Percentiles rank a stretch among this genome's conserved stretches.
phyloP scores from a whole-genome alignment of 64 coral and sea anemone genomes.

The Trachythela sp. region DNA sequence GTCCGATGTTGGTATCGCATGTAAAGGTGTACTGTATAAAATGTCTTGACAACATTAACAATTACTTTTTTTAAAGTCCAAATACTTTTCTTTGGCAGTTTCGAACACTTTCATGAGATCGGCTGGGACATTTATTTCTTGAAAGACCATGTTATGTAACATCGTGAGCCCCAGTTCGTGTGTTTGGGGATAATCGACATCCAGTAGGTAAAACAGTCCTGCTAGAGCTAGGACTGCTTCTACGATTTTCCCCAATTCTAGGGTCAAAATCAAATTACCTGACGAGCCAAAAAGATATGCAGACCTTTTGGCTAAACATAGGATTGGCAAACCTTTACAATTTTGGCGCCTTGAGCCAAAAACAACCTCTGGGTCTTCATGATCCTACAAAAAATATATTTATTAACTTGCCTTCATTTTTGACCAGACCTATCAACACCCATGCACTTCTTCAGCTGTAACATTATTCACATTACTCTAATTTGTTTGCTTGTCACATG shows the following conservation, averaged over 20 bases:
- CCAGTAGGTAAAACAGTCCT: background rate
- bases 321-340: background rate
- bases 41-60: background rate
- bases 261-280: background rate
- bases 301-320: background rate
- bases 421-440: background rate
- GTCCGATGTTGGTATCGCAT: too few relatives aligned
- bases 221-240: background rate
- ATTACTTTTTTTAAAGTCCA: background rate
- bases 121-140: background rate
- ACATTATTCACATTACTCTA: too few relatives aligned
- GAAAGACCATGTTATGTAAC: background rate
- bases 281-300: background rate
- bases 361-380: background rate
- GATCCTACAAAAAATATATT: background rate
- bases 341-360: background rate
- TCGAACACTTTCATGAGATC: background rate
- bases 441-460: background rate
- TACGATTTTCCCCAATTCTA: background rate
- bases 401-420: background rate
- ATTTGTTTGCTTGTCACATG: too few relatives aligned
- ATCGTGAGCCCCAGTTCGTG: background rate
- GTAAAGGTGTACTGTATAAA: background rate
- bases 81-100: background rate
- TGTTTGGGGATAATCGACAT: background rate